Percentiles rank a stretch among this genome's conserved stretches.
Conservation (phyloP, 2,797 vertebrate genomes). For the Apogon hyalosoma region DNA sequence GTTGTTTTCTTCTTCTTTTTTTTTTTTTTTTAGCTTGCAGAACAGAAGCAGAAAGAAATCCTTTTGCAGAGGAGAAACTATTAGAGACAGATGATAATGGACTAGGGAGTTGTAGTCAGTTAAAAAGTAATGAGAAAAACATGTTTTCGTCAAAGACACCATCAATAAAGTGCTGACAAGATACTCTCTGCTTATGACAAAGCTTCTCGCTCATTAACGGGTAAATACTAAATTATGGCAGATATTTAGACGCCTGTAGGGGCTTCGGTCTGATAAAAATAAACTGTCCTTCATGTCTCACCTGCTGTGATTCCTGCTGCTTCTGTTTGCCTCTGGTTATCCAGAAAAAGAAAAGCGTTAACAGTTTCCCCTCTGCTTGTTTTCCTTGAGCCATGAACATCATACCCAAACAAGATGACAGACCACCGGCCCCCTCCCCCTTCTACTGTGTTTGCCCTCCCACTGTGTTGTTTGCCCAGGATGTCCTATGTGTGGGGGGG, state of each 20-base stretch:
- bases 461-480: constrained; percentile 71
- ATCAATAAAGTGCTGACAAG: constrained; percentile 34
- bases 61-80: constrained; percentile 23
- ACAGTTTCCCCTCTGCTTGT: constrained; percentile 44
- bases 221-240: constrained; percentile 12
- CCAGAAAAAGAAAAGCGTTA: constrained; percentile 42
- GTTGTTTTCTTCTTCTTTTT: constrained; percentile 7
- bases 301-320: constrained; percentile 49
- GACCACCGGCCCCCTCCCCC: constrained; percentile 22
- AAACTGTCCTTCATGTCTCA: constrained; percentile 8
- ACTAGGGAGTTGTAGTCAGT: constrained; percentile 42
- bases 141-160: constrained; percentile 28
- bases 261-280: not conserved
- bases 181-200: constrained; percentile 25
- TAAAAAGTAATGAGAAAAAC: constrained; percentile 42
- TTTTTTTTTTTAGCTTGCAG: constrained; percentile 3
- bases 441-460: constrained; percentile 26
- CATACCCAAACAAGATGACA: constrained; percentile 51
- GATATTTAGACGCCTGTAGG: constrained; percentile 4
- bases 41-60: constrained; percentile 1
- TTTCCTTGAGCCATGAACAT: constrained; percentile 45
- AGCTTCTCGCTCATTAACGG: constrained; percentile 15
- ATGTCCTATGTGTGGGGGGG: constrained; percentile 75
- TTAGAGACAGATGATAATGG: constrained; percentile 41
- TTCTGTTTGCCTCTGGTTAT: constrained; percentile 45